These are phyloP conservation scores for Cheilosia impressa DNA, from an alignment of 2,888 invertebrate genomes.

Conservation along the genomic window DNA sequence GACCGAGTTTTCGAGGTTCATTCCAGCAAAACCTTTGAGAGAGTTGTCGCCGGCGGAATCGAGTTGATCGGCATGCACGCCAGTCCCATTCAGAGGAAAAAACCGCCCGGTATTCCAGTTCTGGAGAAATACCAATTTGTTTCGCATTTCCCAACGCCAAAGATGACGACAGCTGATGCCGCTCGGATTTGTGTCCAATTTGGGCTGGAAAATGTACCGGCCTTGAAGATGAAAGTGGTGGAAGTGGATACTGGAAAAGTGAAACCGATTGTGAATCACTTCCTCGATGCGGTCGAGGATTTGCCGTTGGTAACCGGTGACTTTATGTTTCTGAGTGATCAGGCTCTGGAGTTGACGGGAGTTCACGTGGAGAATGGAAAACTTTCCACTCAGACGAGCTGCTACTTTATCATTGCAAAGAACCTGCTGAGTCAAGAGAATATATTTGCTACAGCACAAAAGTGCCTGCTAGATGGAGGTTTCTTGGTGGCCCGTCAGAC, in stretches of 20 bases:
- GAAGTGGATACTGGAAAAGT: slow-evolving; percentile 85
- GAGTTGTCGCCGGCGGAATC: slow-evolving; percentile 88
- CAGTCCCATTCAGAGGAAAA: slow-evolving; percentile 88
- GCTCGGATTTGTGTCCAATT: slow-evolving; percentile 88
- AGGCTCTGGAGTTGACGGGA: slow-evolving; percentile 81
- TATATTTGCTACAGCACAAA: slow-evolving; percentile 83
- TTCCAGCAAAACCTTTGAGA: slow-evolving; percentile 79
- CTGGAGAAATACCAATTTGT: slow-evolving; percentile 91
- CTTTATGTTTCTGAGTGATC: slow-evolving; percentile 84
- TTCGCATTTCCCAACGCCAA: slow-evolving; percentile 85
- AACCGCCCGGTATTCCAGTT: slow-evolving; percentile 89
- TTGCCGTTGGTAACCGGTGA: slow-evolving; percentile 89
- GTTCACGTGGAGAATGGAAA: slow-evolving; percentile 87
- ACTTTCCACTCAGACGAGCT: slow-evolving; percentile 82
- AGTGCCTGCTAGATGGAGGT: slow-evolving; percentile 85
- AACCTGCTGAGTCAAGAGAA: slow-evolving; percentile 77
- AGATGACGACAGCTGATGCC: slow-evolving; percentile 83
- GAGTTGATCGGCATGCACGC: slow-evolving; percentile 91
- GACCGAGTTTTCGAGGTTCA: slow-evolving; percentile 80
- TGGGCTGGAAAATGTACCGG: slow-evolving; percentile 88
- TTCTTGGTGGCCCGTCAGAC: slow-evolving; percentile 85
- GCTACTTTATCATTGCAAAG: slow-evolving; percentile 79
- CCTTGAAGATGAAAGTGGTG: slow-evolving; percentile 86
- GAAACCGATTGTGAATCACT: slow-evolving; percentile 85
- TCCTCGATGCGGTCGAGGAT: slow-evolving; percentile 87